Evolutionary conservation across 92 coral and sea anemone species (phyloP), one percentile per base, ranked within the genome.

Genomic region (Plumapathes pennacea): DNA sequence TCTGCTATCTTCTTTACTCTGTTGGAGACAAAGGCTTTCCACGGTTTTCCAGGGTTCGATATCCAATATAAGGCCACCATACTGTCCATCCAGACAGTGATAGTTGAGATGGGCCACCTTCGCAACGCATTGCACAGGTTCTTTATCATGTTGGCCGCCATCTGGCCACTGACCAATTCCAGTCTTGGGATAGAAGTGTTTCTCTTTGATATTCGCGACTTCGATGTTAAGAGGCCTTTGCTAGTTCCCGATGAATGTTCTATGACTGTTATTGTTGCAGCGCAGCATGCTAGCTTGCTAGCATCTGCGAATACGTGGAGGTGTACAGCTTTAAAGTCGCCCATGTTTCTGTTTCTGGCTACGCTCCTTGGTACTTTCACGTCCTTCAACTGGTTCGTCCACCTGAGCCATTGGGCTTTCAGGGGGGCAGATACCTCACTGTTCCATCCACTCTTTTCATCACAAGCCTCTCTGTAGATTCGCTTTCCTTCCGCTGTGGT

Each of bases 141-240:
- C 61, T 54, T 74, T 13, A 57, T 74, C 45, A 74, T 57, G 62
- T 74, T 74, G 1, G 67, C 82, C 17, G 74, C 89, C 83, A 82
- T 68, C 12, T 74, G 68, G 1, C 67, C 76, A 31, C 83, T 22
- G n/a, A 74, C 40, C 24, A 81, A 42, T 11, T 71, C 64, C 14
- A 80, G 69, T 57, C 76, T 56, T 0, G 71, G 47, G 30, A 63
- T 63, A 0, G 75, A 41, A 0, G 80, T 77, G 22, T 61, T 62
- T 36, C 60, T 59, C 54, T 75, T 64, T 12, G 76, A 66, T 37
- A 76, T 66, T 15, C 76, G 13, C 3, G 71, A 77, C 57, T 77
- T 60, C 4, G 71, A 59, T 14, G 71, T 54, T 6, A 59, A 18
- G 4, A 77, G 54, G 7, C 77, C 64, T 42, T 67, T 58, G 46